Conservation (phyloP, 2,797 vertebrate genomes). For the Manis javanica region DNA sequence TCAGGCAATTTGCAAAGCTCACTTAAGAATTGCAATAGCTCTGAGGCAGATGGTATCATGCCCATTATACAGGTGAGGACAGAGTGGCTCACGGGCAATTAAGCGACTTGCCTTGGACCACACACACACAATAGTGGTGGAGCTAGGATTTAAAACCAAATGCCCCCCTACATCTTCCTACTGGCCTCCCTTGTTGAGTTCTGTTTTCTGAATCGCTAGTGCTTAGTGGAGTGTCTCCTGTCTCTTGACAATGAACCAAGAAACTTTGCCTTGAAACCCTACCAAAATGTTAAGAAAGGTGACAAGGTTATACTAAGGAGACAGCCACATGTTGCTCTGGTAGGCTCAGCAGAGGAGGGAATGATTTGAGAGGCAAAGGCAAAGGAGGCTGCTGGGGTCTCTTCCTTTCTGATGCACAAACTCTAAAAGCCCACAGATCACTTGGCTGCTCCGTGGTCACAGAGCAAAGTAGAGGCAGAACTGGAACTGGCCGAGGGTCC, state of each 20-base stretch:
- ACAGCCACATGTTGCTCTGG: neutral
- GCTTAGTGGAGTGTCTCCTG: fast-evolving
- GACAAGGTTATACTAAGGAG: neutral
- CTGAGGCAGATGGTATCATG: slow-evolving; percentile 3
- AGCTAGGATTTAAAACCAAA: neutral
- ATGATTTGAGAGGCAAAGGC: neutral
- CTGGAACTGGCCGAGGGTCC: neutral
- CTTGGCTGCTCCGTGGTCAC: neutral
- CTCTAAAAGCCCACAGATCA: neutral
- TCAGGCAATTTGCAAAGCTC: slow-evolving; percentile 44
- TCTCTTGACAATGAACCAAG: neutral
- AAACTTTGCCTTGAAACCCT: neutral
- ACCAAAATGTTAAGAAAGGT: neutral
- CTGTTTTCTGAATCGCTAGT: neutral
- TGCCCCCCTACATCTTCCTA: neutral
- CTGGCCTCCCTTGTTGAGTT: neutral
- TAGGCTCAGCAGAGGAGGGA: neutral
- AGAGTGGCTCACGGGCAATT: neutral
- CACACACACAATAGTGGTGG: neutral
- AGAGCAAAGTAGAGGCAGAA: neutral
- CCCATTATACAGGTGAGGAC: slow-evolving; percentile 59
- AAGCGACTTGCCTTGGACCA: neutral
- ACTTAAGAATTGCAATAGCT: slow-evolving; percentile 39
- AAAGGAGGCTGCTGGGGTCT: too few species aligned
- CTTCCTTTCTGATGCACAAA: neutral